Base-by-base conservation (phyloP, 2,888 invertebrate species). In the Doris montereyensis region DNA sequence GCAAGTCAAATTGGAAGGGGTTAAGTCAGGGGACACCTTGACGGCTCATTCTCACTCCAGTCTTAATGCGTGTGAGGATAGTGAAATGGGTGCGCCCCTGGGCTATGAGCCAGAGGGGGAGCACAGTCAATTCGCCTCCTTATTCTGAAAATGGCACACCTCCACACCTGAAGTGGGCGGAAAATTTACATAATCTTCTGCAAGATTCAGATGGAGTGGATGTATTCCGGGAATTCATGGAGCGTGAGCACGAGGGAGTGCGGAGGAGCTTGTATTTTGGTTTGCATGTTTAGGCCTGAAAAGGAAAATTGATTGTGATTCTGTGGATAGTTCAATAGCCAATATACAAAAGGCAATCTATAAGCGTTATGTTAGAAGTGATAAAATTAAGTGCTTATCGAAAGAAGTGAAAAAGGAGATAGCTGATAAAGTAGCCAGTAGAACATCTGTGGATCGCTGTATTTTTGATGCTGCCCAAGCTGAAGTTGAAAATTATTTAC, bases 161-260 rank as follows among this genome's bases (percentile, higher is more conserved):
- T 95, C 86, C 94, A 95, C 97, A 95, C 92, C 93, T 96, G 89
- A 95, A 95, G 90, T 98, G 98, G 97, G 96, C 97, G 70, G 94
- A 95, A 86, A 95, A 95, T 88, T 93, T 98, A 88, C 95, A 95
- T 91, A 94, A 95, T 89, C 93, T 98, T 86, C 94, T 98, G 87
- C 95, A 95, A 67, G 97, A 98, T 93, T 94, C 95, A 85, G 96
- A 97, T 91, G 98, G 98, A 81, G 96, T 97, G 86, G 94, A 95
- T 82, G 93, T 97, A 89, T 97, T 97, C 93, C 95, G 95, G 91
- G 84, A 87, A 77, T 92, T 90, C 84, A 87, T 92, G 28, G 87
- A 87, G 17, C 86, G 89, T 80, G 92, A 92, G 83, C 73, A 78
- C 30, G 85, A 86, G 13, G 88, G 88, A 89, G 89, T 52, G 84